Base-by-base conservation (phyloP, 2,113 vertebrate species). In the Oenanthe oenanthe region DNA sequence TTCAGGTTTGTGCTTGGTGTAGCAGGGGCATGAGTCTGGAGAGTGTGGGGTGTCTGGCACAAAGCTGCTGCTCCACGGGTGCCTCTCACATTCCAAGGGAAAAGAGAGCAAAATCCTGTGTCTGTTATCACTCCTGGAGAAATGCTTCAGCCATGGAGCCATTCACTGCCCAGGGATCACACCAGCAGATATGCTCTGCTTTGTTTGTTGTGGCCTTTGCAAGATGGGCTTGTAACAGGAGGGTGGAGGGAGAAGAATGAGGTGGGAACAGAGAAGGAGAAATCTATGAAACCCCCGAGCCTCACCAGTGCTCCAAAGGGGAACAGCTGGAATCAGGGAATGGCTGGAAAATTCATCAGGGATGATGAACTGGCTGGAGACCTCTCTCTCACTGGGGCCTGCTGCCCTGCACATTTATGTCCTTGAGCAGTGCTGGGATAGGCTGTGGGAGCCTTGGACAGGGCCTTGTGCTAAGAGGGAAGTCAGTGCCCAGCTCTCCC, bases 211-310 rank as follows among this genome's bases (percentile, higher is more conserved):
- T 2, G 51, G 51, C 58, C 93, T 67, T 48, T 60, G 42, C 48
- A 73, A 48, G 29, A 29, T 12, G 48, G 57, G 48, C 61, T 77
- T 61, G 1, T 31, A 74, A 85, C 0, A 0, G 22, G 36, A 53
- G 4, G 2, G 17, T 16, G 40, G 17, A 34, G 21, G 51, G 70
- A 66, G 17, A 62, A 17, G 45, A 88, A 58, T 2, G 38, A 45
- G 34, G 22, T 26, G n/a, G 28, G 72, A 83, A 48, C 43, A 11
- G 0, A 3, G n/a, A 26, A 53, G 9, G 54, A 75, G 76, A 77
- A 73, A 54, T 63, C 75, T 58, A 45, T 42, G 17, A 22, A 80
- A 83, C 22, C 45, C 8, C 2, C 1, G 9, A 4, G 1, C 38
- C 31, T 38, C 60, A 20, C 71, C 26, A 72, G 61, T 12, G 53